Evolutionary conservation across 2,888 invertebrate species (phyloP).

Genomic region (Lasioglossum morio): DNA sequence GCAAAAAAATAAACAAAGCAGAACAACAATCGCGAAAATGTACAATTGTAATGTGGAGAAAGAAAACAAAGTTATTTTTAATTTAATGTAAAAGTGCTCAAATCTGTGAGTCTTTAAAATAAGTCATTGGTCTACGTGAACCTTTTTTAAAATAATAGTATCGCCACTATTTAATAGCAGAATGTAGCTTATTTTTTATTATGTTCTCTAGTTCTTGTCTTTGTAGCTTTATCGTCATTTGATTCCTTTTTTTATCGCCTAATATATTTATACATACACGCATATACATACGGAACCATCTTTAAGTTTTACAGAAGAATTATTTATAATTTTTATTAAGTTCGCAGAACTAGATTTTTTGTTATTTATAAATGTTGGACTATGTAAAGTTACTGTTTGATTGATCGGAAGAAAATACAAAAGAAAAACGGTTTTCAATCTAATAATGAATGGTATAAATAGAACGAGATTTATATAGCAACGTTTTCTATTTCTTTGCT

Average conservation of each 20-base stretch:
- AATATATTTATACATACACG: constrained; percentile 12
- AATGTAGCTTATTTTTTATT: constrained; percentile 45
- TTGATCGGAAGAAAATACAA: constrained; percentile 15
- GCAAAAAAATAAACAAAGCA: constrained; percentile 3
- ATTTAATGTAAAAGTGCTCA: constrained; percentile 56
- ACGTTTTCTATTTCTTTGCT: constrained; percentile 43
- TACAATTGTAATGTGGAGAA: constrained; percentile 37
- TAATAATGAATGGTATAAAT: constrained; percentile 50
- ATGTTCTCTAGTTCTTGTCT: constrained; percentile 39
- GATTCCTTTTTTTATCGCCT: constrained; percentile 40
- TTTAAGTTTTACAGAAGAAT: constrained; percentile 31
- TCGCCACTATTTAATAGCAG: constrained; percentile 35
- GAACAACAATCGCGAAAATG: constrained; percentile 33
- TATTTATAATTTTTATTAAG: constrained; percentile 49
- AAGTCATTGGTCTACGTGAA: constrained; percentile 34
- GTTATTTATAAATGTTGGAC: constrained; percentile 58
- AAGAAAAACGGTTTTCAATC: constrained; percentile 21
- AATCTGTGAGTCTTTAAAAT: constrained; percentile 53
- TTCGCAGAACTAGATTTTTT: constrained; percentile 40
- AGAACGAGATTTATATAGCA: constrained; percentile 49
- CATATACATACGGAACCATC: constrained; percentile 3
- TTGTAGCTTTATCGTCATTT: constrained; percentile 26
- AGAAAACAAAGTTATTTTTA: constrained; percentile 37
- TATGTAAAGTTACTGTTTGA: constrained; percentile 46
- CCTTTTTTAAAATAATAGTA: constrained; percentile 13